phyloP scores from a whole-genome alignment of 2,888 invertebrate genomes.

The Subacronicta megacephala region DNA sequence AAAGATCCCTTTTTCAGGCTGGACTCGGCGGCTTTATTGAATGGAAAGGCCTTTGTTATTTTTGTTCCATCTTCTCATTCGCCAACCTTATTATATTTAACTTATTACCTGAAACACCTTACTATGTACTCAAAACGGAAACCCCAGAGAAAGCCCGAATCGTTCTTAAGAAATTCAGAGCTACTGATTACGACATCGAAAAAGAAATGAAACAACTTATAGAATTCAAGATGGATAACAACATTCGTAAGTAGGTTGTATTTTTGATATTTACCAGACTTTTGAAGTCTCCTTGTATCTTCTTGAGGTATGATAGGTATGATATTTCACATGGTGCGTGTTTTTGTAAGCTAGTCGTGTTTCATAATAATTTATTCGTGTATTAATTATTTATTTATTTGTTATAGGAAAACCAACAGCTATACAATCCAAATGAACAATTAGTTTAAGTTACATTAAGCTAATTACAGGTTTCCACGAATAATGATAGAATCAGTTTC shows the following conservation, averaged over 20 bases:
- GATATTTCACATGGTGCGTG: no score
- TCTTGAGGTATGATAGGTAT: no score
- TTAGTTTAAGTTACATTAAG: no score
- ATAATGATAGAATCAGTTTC: no score
- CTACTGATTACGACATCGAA: slow-evolving; percentile 59
- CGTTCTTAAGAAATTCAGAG: slow-evolving; percentile 64
- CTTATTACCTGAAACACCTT: slow-evolving; percentile 72
- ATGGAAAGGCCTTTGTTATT: slow-evolving; percentile 65
- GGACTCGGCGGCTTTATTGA: slow-evolving; percentile 60
- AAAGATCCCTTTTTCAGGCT: slow-evolving; percentile 60
- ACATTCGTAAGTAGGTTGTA: slow-evolving; percentile 70
- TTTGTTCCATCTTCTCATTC: slow-evolving; percentile 55
- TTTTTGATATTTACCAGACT: slow-evolving; percentile 15
- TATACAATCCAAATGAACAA: no score
- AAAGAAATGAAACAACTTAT: slow-evolving; percentile 67
- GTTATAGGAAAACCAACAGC: no score
- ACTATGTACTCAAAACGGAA: slow-evolving; percentile 65
- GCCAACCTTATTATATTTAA: slow-evolving; percentile 49
- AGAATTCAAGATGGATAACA: slow-evolving; percentile 70
- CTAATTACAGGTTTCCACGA: no score
- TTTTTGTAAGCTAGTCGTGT: no score
- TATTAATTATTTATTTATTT: no score
- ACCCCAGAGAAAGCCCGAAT: slow-evolving; percentile 48
- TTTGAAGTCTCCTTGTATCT: no score
- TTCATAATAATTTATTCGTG: no score